Percentiles rank a stretch among this genome's conserved stretches.
These are phyloP conservation scores for Ypsolopha scabrella DNA, from an alignment of 2,888 invertebrate genomes.

Conservation along the genomic window DNA sequence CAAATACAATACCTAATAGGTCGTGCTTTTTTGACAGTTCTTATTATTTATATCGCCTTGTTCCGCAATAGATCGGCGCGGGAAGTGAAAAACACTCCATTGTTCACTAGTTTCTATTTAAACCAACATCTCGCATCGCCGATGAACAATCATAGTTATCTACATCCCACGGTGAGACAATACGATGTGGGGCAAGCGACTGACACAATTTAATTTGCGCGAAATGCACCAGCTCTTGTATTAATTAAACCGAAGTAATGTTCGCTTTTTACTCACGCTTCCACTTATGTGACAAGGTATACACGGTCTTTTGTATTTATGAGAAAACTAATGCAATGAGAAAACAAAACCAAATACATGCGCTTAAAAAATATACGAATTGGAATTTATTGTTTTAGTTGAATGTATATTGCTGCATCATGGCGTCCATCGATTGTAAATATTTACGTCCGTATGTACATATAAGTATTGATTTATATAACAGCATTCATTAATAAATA, in stretches of 20 bases:
- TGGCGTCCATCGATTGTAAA: too few relatives aligned
- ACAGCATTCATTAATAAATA: too few relatives aligned
- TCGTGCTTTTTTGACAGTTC: slow-evolving; percentile 7
- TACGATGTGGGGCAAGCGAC: slow-evolving; percentile 62
- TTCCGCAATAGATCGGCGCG: slow-evolving; percentile 17
- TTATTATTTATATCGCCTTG: slow-evolving; percentile 1
- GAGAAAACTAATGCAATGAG: background rate
- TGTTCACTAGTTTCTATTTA: slow-evolving; percentile 51
- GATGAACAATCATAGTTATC: slow-evolving; percentile 51
- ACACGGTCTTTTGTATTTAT: slow-evolving; percentile 1
- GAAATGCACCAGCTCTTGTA: slow-evolving; percentile 33
- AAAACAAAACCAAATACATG: too few relatives aligned
- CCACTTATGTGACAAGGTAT: slow-evolving; percentile 22
- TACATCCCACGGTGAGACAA: slow-evolving; percentile 58
- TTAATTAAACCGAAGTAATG: slow-evolving; percentile 25
- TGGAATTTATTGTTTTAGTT: too few relatives aligned
- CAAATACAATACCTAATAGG: background rate
- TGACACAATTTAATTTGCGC: slow-evolving; percentile 65
- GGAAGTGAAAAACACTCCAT: slow-evolving; percentile 41
- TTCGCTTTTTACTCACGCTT: slow-evolving; percentile 42
- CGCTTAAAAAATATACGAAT: too few relatives aligned
- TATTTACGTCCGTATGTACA: too few relatives aligned
- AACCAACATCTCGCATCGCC: slow-evolving; percentile 33
- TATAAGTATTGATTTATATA: too few relatives aligned
- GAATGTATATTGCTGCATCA: too few relatives aligned